Percentiles rank a stretch among this genome's conserved stretches.
phyloP scores from a whole-genome alignment of 1,140 invertebrate genomes.

The Myzus persicae region DNA sequence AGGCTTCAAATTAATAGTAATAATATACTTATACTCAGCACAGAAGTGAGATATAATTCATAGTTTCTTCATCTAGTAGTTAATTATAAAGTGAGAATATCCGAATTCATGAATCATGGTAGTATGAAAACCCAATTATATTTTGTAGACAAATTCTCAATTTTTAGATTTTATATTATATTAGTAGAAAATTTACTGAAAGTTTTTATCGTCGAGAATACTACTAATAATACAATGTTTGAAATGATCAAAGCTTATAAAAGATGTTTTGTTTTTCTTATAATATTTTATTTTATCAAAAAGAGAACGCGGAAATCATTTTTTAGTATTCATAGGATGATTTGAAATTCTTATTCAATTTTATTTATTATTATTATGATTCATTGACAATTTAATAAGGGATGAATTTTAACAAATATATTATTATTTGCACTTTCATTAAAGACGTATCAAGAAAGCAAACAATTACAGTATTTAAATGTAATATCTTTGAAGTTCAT shows the following conservation, averaged over 20 bases:
- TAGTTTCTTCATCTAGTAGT: not conserved
- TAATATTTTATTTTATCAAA: not conserved
- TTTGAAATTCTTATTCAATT: not conserved
- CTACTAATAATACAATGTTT: not conserved
- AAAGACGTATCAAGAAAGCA: not conserved
- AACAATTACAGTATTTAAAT: not conserved
- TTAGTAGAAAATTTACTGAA: not conserved
- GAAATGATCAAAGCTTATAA: not conserved
- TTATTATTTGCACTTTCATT: not conserved
- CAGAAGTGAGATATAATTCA: not conserved
- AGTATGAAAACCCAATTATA: not conserved
- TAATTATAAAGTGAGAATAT: not conserved
- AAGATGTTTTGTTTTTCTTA: not conserved
- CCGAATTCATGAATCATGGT: not conserved
- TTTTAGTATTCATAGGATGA: not conserved
- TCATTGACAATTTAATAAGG: not conserved
- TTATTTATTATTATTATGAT: not conserved
- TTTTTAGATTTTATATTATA: not conserved
- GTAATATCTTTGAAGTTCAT: not conserved
- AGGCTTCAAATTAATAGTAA: not conserved
- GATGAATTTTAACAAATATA: not conserved
- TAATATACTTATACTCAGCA: not conserved
- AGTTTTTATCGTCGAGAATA: not conserved
- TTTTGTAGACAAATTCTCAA: not conserved
- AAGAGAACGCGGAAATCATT: not conserved